Evolutionary conservation across 2,113 vertebrate genomes (phyloP).

Genomic region (Lagopus leucura): DNA sequence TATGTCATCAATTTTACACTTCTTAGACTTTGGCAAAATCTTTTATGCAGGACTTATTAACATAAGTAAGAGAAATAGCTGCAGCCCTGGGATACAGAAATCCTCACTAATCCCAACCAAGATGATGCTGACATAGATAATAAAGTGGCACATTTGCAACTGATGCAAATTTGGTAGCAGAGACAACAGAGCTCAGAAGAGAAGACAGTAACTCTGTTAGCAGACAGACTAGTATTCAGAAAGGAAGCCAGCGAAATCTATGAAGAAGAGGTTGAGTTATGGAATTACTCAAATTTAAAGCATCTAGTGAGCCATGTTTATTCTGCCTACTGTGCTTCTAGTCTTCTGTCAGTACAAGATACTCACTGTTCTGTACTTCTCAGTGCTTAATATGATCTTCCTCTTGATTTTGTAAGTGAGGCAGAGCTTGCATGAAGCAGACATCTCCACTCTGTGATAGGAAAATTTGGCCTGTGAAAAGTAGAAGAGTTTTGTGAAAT

Average conservation of each 20-base stretch:
- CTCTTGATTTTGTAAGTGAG: background rate
- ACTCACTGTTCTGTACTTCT: background rate
- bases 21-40: constrained; percentile 43
- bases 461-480: background rate
- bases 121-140: background rate
- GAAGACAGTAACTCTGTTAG: background rate
- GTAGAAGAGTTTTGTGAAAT: background rate
- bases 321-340: background rate
- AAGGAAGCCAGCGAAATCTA: background rate
- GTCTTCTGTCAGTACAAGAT: background rate
- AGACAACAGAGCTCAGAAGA: background rate
- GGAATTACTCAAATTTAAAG: constrained; percentile 18
- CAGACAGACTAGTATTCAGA: background rate
- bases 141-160: background rate
- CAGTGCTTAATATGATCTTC: background rate
- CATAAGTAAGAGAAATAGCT: constrained; percentile 23
- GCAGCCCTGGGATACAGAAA: background rate
- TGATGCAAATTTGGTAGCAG: background rate
- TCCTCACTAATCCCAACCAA: background rate
- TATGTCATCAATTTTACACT: constrained; percentile 77
- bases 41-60: constrained; percentile 31
- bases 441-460: background rate
- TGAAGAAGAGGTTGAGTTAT: background rate
- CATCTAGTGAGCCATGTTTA: background rate
- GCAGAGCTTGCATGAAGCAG: background rate